These are phyloP conservation scores for Nudaria mundana DNA, from an alignment of 2,888 invertebrate species.

Conservation along the genomic window DNA sequence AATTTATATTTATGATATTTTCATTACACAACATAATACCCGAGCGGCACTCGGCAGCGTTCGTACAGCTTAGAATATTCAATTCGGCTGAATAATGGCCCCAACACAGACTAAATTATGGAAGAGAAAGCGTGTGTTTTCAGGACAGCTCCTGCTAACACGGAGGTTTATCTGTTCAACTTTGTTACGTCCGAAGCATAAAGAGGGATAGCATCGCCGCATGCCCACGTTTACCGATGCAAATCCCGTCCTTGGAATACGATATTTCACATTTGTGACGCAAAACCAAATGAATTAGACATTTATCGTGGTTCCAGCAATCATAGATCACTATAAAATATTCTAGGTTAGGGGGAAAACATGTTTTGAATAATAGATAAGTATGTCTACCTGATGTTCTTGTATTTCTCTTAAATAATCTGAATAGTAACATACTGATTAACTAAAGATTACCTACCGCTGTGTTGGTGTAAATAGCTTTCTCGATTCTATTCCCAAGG, in stretches of 20 bases:
- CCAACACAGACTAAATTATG: constrained; percentile 45
- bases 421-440: too few species aligned
- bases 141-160: constrained; percentile 24
- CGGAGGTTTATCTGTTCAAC: constrained; percentile 25
- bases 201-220: constrained; percentile 2
- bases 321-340: constrained; percentile 15
- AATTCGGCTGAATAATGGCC: constrained; percentile 50
- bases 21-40: constrained; percentile 34
- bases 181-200: constrained; percentile 19
- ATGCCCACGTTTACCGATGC: constrained; percentile 24
- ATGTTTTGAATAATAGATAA: constrained; percentile 1
- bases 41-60: constrained; percentile 11
- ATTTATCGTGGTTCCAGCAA: constrained; percentile 21
- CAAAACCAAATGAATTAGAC: constrained; percentile 19
- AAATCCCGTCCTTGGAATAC: constrained; percentile 22
- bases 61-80: constrained; percentile 44
- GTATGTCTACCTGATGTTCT: not conserved
- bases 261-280: constrained; percentile 30
- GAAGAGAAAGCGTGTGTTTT: constrained; percentile 30
- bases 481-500: too few species aligned
- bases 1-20: constrained; percentile 36
- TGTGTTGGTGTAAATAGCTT: too few species aligned
- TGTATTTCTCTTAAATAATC: not conserved
- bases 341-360: constrained; percentile 3
- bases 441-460: too few species aligned